phyloP scores from a whole-genome alignment of 2,888 invertebrate genomes.

The Merodon equestris region DNA sequence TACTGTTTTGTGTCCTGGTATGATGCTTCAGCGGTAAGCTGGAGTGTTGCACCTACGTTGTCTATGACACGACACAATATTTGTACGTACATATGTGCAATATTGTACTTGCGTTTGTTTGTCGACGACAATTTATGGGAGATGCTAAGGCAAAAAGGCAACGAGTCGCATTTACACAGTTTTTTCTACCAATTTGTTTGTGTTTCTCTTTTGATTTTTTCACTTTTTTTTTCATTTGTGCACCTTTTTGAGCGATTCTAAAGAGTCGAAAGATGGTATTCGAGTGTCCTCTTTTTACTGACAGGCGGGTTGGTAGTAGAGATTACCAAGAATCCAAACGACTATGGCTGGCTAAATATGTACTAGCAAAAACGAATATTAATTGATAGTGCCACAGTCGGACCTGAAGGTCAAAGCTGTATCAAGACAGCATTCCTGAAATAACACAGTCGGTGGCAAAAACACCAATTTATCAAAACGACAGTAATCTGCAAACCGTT shows the following conservation, averaged over 20 bases:
- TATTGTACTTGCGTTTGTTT: conserved; percentile 51
- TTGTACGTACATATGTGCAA: not conserved
- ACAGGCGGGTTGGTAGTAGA: conserved; percentile 31
- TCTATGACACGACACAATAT: conserved; percentile 34
- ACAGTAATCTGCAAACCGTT: too few relatives aligned
- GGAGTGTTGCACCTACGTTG: conserved; percentile 41
- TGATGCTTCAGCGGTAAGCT: conserved; percentile 49
- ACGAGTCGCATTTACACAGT: conserved; percentile 59
- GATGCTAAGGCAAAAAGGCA: conserved; percentile 17
- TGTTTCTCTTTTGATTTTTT: conserved; percentile 6
- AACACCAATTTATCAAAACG: too few relatives aligned
- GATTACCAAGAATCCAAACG: too few relatives aligned
- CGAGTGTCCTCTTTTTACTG: conserved; percentile 49
- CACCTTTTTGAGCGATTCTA: not conserved
- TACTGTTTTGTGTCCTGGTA: conserved; percentile 44
- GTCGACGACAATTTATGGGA: conserved; percentile 60
- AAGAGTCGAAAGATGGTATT: conserved; percentile 14
- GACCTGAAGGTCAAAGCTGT: too few relatives aligned
- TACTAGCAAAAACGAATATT: too few relatives aligned
- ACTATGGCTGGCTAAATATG: too few relatives aligned
- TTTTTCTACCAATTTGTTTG: too few relatives aligned
- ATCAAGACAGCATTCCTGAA: too few relatives aligned
- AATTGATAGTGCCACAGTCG: too few relatives aligned
- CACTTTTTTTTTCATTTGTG: conserved; percentile 7
- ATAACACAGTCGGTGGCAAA: too few relatives aligned